Percentiles rank a stretch among this genome's conserved stretches.
Evolutionary conservation across 2,113 vertebrate species (phyloP).

Genomic region (Sterrhoptilus dennistouni): DNA sequence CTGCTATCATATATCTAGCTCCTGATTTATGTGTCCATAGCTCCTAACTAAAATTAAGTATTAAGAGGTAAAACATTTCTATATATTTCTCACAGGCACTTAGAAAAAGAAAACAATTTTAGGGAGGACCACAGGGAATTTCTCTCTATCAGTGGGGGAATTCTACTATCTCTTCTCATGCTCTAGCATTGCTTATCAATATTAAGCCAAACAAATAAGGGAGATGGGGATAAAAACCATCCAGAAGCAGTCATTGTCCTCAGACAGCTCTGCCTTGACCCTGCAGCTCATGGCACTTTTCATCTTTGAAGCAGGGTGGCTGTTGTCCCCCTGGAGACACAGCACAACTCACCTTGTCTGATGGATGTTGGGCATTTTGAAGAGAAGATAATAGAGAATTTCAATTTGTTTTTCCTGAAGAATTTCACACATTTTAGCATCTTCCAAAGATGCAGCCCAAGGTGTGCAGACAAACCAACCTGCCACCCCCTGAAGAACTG

Average conservation of each 20-base stretch:
- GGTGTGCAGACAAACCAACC: not conserved
- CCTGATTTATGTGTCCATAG: not conserved
- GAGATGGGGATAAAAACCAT: not conserved
- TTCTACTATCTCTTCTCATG: not conserved
- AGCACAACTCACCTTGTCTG: not conserved
- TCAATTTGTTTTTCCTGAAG: not conserved
- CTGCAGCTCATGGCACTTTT: not conserved
- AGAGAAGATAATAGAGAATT: not conserved
- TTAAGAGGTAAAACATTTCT: not conserved
- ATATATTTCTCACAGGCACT: not conserved
- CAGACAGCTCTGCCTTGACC: not conserved
- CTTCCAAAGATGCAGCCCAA: not conserved
- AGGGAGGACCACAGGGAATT: not conserved
- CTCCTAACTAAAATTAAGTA: not conserved
- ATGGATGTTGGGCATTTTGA: not conserved
- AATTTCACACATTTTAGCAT: not conserved
- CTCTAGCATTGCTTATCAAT: not conserved
- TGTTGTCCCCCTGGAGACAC: not conserved
- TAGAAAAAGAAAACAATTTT: not conserved
- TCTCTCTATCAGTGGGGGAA: not conserved
- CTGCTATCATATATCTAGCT: not conserved
- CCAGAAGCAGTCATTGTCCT: not conserved
- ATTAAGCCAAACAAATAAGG: not conserved
- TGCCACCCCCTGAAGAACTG: not conserved
- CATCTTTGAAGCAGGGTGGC: not conserved